A percentile compares a stretch with the other conserved stretches of the same genome.
Conservation (phyloP, 2,113 vertebrate species). For the Narcine bancroftii region DNA sequence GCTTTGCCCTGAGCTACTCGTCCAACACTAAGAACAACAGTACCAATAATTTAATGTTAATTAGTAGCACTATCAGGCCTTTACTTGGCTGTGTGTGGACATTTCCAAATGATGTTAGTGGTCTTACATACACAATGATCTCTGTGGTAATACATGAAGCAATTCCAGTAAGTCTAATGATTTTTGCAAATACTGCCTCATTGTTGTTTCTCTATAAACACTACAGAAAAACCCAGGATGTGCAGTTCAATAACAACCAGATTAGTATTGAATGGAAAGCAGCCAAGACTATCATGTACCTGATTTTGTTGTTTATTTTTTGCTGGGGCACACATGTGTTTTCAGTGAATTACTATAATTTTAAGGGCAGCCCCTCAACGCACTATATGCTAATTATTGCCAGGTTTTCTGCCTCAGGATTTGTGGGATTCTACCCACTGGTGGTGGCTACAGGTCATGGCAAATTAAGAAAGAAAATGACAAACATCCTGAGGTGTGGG, state of each 20-base stretch:
- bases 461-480: slow-evolving; percentile 55
- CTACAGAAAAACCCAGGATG: slow-evolving; percentile 50
- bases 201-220: slow-evolving; percentile 57
- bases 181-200: slow-evolving; percentile 55
- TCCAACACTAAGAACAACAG: slow-evolving; percentile 48
- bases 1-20: slow-evolving; percentile 51
- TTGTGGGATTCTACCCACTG: slow-evolving; percentile 64
- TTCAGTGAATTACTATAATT: slow-evolving; percentile 64
- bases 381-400: slow-evolving; percentile 59
- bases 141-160: slow-evolving; percentile 62
- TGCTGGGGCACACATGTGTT: slow-evolving; percentile 64
- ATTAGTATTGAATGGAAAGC: slow-evolving; percentile 57
- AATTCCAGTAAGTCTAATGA: slow-evolving; percentile 58
- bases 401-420: slow-evolving; percentile 60
- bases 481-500: slow-evolving; percentile 44
- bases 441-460: slow-evolving; percentile 63
- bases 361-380: slow-evolving; percentile 50
- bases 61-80: slow-evolving; percentile 63
- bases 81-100: slow-evolving; percentile 64
- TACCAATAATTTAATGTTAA: slow-evolving; percentile 63
- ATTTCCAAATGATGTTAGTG: slow-evolving; percentile 53
- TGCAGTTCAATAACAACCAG: slow-evolving; percentile 46
- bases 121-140: slow-evolving; percentile 53
- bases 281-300: slow-evolving; percentile 57
- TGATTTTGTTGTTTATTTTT: slow-evolving; percentile 58